Evolutionary conservation across 2,888 invertebrate genomes (phyloP).

Genomic region (Drosophila anceps): DNA sequence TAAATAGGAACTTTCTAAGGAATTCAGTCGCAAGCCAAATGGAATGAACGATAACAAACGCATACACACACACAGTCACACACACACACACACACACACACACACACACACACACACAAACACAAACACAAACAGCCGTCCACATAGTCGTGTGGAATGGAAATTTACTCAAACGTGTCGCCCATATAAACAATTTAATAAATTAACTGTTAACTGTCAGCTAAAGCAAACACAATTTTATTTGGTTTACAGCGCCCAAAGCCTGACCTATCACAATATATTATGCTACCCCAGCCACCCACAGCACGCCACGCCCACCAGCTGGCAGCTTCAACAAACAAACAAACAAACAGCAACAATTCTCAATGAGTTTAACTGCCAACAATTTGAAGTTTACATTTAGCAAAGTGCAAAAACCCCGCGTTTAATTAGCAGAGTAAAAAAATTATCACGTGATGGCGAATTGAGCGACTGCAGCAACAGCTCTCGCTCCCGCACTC

Average conservation of each 20-base stretch:
- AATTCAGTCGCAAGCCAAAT: slow-evolving; percentile 45
- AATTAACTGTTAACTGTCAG: slow-evolving; percentile 50
- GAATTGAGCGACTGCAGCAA: slow-evolving; percentile 22
- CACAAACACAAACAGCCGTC: not conserved
- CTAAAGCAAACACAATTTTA: slow-evolving; percentile 41
- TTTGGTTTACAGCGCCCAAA: slow-evolving; percentile 67
- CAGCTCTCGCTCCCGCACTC: not conserved
- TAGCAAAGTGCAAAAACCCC: slow-evolving; percentile 76
- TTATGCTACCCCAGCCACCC: slow-evolving; percentile 20
- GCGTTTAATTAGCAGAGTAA: slow-evolving; percentile 68
- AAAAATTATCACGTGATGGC: slow-evolving; percentile 74
- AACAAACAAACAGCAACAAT: not conserved
- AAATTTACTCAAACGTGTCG: slow-evolving; percentile 68
- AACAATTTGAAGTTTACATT: slow-evolving; percentile 59
- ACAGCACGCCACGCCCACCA: slow-evolving; percentile 5
- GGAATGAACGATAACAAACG: slow-evolving; percentile 64
- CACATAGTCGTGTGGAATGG: slow-evolving; percentile 47
- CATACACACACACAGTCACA: not conserved
- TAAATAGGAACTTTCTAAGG: slow-evolving; percentile 27
- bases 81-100: not conserved
- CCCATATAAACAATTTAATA: slow-evolving; percentile 53
- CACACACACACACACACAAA: not conserved
- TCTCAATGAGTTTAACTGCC: slow-evolving; percentile 40
- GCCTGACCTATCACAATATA: slow-evolving; percentile 68
- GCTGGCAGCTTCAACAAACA: not conserved